Evolutionary conservation across 2,797 vertebrate species (phyloP).

Genomic region (Urosaurus nigricauda): DNA sequence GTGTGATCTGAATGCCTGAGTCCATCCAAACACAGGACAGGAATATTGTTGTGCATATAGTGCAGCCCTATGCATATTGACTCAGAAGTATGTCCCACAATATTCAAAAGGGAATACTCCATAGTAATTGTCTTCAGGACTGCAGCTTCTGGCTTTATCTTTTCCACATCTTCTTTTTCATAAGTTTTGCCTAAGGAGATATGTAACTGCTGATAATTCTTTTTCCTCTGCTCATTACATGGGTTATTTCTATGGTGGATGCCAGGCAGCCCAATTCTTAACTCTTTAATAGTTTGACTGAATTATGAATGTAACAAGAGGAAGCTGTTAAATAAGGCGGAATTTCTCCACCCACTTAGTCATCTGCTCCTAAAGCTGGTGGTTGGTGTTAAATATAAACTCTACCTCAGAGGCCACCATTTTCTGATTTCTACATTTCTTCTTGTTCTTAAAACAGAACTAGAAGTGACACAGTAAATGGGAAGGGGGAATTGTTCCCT

Average conservation of each 20-base stretch:
- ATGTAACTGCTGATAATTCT: neutral
- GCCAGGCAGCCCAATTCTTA: slow-evolving; percentile 61
- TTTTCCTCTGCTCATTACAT: slow-evolving; percentile 58
- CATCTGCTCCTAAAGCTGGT: slow-evolving; percentile 35
- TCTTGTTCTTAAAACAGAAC: slow-evolving; percentile 23
- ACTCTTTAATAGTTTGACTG: slow-evolving; percentile 51
- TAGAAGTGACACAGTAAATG: accelerated
- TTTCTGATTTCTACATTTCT: slow-evolving; percentile 61
- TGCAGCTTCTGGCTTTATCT: neutral
- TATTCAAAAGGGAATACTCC: neutral
- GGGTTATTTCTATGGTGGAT: slow-evolving; percentile 62
- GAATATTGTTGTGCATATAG: neutral
- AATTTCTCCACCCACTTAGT: neutral
- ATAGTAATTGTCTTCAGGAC: neutral
- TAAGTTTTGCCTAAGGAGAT: accelerated
- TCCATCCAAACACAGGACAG: neutral
- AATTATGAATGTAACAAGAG: slow-evolving; percentile 52
- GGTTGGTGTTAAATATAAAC: slow-evolving; percentile 63
- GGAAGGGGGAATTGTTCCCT: slow-evolving; percentile 38
- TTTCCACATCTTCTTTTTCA: neutral
- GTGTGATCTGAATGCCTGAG: neutral
- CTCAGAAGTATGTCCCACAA: neutral
- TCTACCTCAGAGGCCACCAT: slow-evolving; percentile 77
- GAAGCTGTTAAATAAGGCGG: slow-evolving; percentile 43
- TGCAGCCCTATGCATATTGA: neutral